A percentile compares a stretch with the other conserved stretches of the same genome.
Conservation (phyloP, 2,113 vertebrate species). For the Oreamnos americanus region DNA sequence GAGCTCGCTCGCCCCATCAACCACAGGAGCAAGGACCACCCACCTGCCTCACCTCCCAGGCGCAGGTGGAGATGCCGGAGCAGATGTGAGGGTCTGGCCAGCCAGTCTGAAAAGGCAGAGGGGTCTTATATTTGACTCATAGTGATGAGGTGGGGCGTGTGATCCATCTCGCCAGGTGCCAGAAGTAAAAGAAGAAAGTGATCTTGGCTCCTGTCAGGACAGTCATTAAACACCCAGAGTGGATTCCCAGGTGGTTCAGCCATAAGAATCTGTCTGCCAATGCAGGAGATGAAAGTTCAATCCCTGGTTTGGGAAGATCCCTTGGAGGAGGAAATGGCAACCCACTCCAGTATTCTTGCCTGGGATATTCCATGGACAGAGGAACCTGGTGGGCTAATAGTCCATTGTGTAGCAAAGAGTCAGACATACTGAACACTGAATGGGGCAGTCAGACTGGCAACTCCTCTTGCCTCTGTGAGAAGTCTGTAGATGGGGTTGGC, state of each 20-base stretch:
- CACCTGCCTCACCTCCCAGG: background rate
- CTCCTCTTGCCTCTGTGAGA: background rate
- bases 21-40: background rate
- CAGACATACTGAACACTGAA: background rate
- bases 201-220: background rate
- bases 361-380: background rate
- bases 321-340: background rate
- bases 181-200: background rate
- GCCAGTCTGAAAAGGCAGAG: background rate
- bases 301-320: background rate
- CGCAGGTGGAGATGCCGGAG: background rate
- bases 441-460: background rate
- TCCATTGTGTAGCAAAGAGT: background rate
- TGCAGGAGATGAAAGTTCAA: background rate
- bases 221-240: background rate
- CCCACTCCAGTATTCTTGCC: background rate
- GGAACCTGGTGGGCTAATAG: background rate
- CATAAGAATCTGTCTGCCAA: background rate
- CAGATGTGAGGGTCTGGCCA: background rate
- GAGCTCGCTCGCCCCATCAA: background rate
- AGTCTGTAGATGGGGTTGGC: background rate
- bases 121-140: background rate
- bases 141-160: fast-evolving
- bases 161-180: background rate
- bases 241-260: background rate